Conservation (phyloP, 2,113 vertebrate species). For the Stigmatopora argus region DNA sequence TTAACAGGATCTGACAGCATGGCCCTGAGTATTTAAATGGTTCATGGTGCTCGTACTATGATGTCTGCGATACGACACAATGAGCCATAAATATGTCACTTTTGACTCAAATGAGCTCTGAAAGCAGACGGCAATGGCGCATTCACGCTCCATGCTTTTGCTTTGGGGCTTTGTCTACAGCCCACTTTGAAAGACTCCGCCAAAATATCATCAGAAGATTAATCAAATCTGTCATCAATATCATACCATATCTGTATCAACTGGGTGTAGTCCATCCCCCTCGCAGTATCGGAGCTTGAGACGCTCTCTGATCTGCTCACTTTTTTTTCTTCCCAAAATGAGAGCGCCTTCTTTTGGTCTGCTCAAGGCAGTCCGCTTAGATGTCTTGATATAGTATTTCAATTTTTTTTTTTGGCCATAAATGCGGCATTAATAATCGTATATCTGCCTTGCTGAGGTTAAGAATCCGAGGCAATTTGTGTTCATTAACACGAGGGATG, state of each 20-base stretch:
- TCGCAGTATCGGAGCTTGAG: conserved; percentile 17
- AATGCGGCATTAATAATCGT: not conserved
- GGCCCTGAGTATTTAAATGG: conserved; percentile 70
- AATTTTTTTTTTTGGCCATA: not conserved
- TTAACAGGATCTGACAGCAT: conserved; percentile 66
- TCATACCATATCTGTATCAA: conserved; percentile 58
- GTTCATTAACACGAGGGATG: conserved; percentile 8
- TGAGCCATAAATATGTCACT: conserved; percentile 70
- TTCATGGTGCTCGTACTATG: conserved; percentile 63
- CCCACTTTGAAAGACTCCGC: conserved; percentile 43
- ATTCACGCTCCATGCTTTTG: conserved; percentile 51
- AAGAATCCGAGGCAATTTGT: not conserved
- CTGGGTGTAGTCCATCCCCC: conserved; percentile 12
- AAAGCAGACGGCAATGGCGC: conserved; percentile 56
- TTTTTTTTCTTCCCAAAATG: conserved; percentile 6
- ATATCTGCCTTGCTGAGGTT: conserved; percentile 1
- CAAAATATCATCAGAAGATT: conserved; percentile 52
- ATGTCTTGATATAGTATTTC: conserved; percentile 13
- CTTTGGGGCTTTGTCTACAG: conserved; percentile 51
- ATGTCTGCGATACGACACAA: conserved; percentile 65
- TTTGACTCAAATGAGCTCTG: conserved; percentile 65
- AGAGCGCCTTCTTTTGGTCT: not conserved
- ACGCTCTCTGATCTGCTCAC: conserved; percentile 10
- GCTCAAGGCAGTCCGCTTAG: conserved; percentile 2
- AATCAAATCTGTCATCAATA: conserved; percentile 64